Percentiles rank a stretch among this genome's conserved stretches.
Conservation (phyloP, 2,888 invertebrate species). For the Drepanosiphum platanoidis region DNA sequence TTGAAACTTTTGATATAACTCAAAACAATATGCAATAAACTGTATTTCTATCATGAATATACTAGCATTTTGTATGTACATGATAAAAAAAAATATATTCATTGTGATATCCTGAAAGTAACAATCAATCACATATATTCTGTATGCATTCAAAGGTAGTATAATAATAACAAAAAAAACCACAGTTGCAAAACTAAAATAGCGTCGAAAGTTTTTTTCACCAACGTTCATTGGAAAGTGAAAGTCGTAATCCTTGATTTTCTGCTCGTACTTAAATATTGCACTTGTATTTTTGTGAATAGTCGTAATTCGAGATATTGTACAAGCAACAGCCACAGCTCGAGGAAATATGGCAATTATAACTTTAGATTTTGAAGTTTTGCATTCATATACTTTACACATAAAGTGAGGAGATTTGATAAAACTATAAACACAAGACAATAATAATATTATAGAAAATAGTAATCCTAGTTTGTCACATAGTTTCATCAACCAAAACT, state of each 20-base stretch:
- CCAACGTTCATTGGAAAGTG: not conserved
- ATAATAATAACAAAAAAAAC: not conserved
- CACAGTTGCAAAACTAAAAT: not conserved
- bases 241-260: not conserved
- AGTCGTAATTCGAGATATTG: not conserved
- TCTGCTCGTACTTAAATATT: not conserved
- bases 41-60: constrained; percentile 41
- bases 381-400: not conserved
- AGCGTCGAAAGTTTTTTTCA: not conserved
- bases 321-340: not conserved
- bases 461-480: not conserved
- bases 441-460: not conserved
- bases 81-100: constrained; percentile 10
- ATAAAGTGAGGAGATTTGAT: not conserved
- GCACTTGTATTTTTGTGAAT: not conserved
- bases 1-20: constrained; percentile 13
- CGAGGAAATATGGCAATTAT: constrained; percentile 14
- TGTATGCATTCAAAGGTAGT: not conserved
- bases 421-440: not conserved
- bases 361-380: not conserved
- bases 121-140: not conserved
- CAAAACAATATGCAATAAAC: constrained; percentile 40
- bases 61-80: constrained; percentile 60
- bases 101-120: not conserved
- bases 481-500: not conserved